Conservation (phyloP, 1,140 invertebrate genomes). For the Helicoverpa armigera region DNA sequence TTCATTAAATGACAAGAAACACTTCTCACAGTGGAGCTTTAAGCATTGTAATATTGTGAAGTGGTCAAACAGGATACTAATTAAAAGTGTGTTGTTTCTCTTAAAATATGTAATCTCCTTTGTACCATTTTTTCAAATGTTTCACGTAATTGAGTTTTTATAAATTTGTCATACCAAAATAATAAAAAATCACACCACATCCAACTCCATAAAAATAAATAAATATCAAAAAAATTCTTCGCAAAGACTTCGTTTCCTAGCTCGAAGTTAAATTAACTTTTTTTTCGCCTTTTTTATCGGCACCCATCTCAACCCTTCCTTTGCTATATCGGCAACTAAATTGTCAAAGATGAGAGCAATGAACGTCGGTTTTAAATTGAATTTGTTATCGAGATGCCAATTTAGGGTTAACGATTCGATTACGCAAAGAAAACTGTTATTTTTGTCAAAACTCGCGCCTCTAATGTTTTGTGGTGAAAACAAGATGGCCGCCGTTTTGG, state of each 20-base stretch:
- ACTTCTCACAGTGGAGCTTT: too few relatives aligned
- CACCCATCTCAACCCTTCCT: slow-evolving; percentile 78
- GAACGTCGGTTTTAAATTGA: slow-evolving; percentile 77
- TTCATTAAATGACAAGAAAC: too few relatives aligned
- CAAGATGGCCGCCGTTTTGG: slow-evolving; percentile 48
- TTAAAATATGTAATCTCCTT: too few relatives aligned
- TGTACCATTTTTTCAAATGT: too few relatives aligned
- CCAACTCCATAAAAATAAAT: slow-evolving; percentile 40
- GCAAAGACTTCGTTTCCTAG: slow-evolving; percentile 69
- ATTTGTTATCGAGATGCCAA: slow-evolving; percentile 84
- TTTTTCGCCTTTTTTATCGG: slow-evolving; percentile 78
- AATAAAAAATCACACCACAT: slow-evolving; percentile 14
- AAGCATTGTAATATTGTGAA: too few relatives aligned
- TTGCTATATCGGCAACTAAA: slow-evolving; percentile 75
- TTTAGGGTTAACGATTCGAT: slow-evolving; percentile 68
- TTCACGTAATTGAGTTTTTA: too few relatives aligned
- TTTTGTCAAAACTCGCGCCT: slow-evolving; percentile 42
- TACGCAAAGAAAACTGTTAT: slow-evolving; percentile 52
- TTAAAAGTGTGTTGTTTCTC: too few relatives aligned
- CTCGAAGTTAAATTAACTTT: slow-evolving; percentile 82
- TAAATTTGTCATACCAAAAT: slow-evolving; percentile 47
- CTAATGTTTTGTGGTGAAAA: slow-evolving; percentile 30
- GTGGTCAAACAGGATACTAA: too few relatives aligned
- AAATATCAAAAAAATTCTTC: slow-evolving; percentile 54
- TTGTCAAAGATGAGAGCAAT: slow-evolving; percentile 74